phyloP scores from a whole-genome alignment of 2,113 vertebrate genomes.

The Mirza zaza region DNA sequence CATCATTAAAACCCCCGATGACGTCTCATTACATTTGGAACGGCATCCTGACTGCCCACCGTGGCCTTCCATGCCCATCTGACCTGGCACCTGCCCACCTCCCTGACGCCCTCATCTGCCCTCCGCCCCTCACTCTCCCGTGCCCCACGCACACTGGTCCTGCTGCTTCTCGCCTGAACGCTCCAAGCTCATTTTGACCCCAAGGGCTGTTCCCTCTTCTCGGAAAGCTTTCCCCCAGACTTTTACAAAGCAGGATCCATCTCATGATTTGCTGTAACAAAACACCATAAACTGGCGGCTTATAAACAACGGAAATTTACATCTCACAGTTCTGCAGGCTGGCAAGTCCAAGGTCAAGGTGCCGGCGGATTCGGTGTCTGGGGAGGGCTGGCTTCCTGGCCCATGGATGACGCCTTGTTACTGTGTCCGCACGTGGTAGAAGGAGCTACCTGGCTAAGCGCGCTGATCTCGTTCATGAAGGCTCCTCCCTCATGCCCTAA shows the following conservation, averaged over 20 bases:
- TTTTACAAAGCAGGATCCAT: not conserved
- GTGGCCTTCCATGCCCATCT: accelerated
- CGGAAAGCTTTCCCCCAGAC: not conserved
- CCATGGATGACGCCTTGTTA: not conserved
- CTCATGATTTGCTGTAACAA: not conserved
- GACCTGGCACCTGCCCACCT: not conserved
- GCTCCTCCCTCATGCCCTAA: not conserved
- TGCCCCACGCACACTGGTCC: not conserved
- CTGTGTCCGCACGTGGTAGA: not conserved
- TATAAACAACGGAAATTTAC: not conserved
- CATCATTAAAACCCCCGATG: not conserved
- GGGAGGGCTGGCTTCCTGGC: not conserved
- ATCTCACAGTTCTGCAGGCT: not conserved
- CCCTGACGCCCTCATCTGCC: not conserved
- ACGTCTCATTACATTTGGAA: not conserved
- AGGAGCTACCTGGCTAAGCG: not conserved
- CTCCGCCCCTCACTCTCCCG: accelerated
- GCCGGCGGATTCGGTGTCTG: not conserved
- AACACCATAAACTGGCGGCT: not conserved
- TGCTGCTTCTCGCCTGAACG: not conserved
- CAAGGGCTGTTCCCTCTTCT: not conserved
- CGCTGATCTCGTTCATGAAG: not conserved
- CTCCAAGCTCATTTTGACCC: not conserved
- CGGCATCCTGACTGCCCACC: not conserved
- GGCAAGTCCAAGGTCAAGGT: not conserved